Evolutionary conservation across 2,888 invertebrate species (phyloP).

Genomic region (Mylabris sibirica): DNA sequence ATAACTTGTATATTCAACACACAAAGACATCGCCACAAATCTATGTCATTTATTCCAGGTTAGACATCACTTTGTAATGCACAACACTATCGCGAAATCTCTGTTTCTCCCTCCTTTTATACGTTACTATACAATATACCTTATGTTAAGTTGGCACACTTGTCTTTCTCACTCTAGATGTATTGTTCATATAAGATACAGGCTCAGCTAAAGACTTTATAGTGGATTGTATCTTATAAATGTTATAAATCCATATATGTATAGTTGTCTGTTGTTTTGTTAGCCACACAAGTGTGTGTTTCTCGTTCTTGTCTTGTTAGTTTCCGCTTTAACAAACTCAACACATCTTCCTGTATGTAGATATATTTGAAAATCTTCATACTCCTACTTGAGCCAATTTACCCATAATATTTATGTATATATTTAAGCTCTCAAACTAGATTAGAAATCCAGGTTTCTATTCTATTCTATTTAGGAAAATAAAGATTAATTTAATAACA

Average conservation of each 20-base stretch:
- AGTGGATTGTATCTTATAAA: slow-evolving; percentile 61
- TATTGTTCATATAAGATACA: slow-evolving; percentile 54
- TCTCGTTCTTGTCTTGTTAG: slow-evolving; percentile 47
- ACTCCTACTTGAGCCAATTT: slow-evolving; percentile 55
- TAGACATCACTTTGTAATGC: slow-evolving; percentile 54
- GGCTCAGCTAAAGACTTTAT: slow-evolving; percentile 58
- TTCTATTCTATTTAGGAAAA: not conserved
- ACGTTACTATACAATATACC: slow-evolving; percentile 50
- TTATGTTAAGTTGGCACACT: slow-evolving; percentile 54
- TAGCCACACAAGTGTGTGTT: slow-evolving; percentile 22
- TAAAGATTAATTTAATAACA: not conserved
- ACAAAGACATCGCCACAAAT: slow-evolving; percentile 57
- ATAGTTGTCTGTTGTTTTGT: slow-evolving; percentile 6
- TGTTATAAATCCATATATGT: slow-evolving; percentile 58
- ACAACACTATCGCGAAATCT: slow-evolving; percentile 52
- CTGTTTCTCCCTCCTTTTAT: slow-evolving; percentile 17
- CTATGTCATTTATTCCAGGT: slow-evolving; percentile 59
- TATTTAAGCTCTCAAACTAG: too few relatives aligned
- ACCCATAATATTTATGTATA: slow-evolving; percentile 39
- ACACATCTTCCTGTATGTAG: slow-evolving; percentile 51
- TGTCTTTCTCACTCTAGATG: slow-evolving; percentile 49
- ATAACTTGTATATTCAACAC: slow-evolving; percentile 53
- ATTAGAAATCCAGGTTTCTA: slow-evolving; percentile 10
- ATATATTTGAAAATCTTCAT: slow-evolving; percentile 39
- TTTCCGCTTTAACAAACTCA: slow-evolving; percentile 58